A percentile compares a stretch with the other conserved stretches of the same genome.
Conservation (phyloP, 2,888 invertebrate genomes). For the Acronicta psi region DNA sequence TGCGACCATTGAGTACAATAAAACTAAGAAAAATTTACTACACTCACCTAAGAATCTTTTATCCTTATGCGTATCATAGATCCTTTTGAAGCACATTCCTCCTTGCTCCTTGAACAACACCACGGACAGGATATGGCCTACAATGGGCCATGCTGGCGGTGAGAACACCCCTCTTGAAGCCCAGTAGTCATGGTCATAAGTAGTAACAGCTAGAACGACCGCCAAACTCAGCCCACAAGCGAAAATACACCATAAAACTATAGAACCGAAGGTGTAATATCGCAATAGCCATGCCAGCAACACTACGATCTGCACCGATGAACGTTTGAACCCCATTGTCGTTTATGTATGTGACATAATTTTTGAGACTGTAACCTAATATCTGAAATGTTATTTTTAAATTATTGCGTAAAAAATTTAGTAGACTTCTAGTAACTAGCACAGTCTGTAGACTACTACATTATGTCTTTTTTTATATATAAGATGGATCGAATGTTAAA, state of each 20-base stretch:
- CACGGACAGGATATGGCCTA: conserved; percentile 80
- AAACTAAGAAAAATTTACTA: not conserved
- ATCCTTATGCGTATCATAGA: conserved; percentile 78
- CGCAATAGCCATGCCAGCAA: conserved; percentile 69
- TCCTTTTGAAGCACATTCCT: conserved; percentile 81
- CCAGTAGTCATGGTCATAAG: conserved; percentile 85
- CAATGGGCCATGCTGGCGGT: conserved; percentile 79
- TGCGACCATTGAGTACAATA: too few species aligned
- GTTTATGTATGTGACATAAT: conserved; percentile 57
- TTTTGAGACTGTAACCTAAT: conserved; percentile 24
- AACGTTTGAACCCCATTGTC: conserved; percentile 82
- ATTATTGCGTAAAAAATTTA: conserved; percentile 1
- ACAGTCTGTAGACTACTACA: too few species aligned
- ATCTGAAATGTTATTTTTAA: conserved; percentile 20
- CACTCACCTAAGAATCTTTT: conserved; percentile 79
- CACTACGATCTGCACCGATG: conserved; percentile 67
- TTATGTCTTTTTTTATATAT: too few species aligned
- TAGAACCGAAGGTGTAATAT: conserved; percentile 72
- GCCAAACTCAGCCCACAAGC: conserved; percentile 59
- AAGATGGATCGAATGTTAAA: too few species aligned
- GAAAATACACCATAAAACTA: conserved; percentile 68
- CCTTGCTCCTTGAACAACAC: conserved; percentile 82
- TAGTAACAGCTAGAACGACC: conserved; percentile 69
- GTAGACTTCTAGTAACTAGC: not conserved
- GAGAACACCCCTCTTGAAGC: conserved; percentile 75